Conservation (phyloP, 2,888 invertebrate species). For the Selenia dentaria region DNA sequence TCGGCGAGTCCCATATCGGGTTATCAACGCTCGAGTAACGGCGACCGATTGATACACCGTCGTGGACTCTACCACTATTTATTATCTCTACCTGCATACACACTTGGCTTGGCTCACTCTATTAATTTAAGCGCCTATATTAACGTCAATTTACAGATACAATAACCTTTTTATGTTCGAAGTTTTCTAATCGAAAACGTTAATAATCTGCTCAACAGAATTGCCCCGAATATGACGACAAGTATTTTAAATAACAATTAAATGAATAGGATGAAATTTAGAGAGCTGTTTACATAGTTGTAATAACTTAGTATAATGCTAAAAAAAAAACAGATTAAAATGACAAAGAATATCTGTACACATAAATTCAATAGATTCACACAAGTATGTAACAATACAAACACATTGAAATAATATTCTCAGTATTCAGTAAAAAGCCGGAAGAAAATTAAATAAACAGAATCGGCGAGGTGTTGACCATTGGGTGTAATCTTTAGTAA, state of each 20-base stretch:
- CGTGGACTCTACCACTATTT: conserved; percentile 12
- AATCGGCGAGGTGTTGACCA: conserved; percentile 29
- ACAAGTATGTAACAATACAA: too few relatives aligned
- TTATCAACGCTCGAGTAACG: conserved; percentile 37
- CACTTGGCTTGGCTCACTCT: conserved; percentile 11
- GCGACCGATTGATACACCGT: conserved; percentile 16
- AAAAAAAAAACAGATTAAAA: too few relatives aligned
- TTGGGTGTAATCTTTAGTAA: too few relatives aligned
- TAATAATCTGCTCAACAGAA: too few relatives aligned
- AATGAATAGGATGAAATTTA: too few relatives aligned
- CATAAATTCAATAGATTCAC: too few relatives aligned
- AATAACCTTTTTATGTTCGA: not conserved
- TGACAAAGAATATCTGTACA: too few relatives aligned
- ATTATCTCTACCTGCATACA: conserved; percentile 5
- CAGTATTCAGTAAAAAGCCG: conserved; percentile 38
- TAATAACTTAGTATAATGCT: too few relatives aligned
- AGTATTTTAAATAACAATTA: too few relatives aligned
- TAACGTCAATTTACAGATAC: conserved; percentile 1
- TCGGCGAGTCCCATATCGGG: conserved; percentile 37
- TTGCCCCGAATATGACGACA: too few relatives aligned
- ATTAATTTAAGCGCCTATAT: conserved; percentile 9
- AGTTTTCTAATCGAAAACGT: too few relatives aligned
- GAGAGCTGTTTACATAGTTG: too few relatives aligned
- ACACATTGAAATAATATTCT: conserved; percentile 36
- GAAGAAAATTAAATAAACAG: conserved; percentile 48